Evolutionary conservation across 2,797 vertebrate species (phyloP), one percentile per base, ranked within the genome.

Genomic region (Phylloscopus collybita): DNA sequence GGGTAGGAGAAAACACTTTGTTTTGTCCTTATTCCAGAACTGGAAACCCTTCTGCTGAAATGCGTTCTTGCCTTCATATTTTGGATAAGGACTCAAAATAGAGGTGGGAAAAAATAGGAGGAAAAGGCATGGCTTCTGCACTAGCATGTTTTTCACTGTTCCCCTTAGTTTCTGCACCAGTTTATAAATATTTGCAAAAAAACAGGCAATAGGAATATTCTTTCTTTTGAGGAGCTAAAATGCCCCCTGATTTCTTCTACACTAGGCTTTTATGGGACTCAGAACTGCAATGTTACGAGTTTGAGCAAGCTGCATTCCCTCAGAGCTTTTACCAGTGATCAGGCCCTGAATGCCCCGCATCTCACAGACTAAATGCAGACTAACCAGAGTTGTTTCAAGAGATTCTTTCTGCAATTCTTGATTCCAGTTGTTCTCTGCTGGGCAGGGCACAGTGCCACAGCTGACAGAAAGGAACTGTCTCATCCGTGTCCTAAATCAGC

Each of bases 51-150:
- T 91, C 86, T 89, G 66, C 64, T 94, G 91, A 92, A 81, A 70
- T 92, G 67, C 26, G 4, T 79, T 81, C 62, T 80, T 91, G 76
- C 47, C 60, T 86, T 92, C 51, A 19, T 73, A 32, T 79, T 92
- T 84, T 93, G 76, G 36, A 59, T 86, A 80, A 81, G 40, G 20
- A 88, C 59, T 95, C 90, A 93, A 95, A 95, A 90, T 92, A 92
- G 85, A 92, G 54, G 65, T 95, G 80, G 73, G 59, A 93, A 91
- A 45, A 86, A 64, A 95, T 21, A 69, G 54, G 16, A 93, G 54
- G 80, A 78, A 61, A 80, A 88, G 49, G 21, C 38, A 47, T 32
- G 47, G 44, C 66, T 94, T 92, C 54, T 61, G 17, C 59, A 81
- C 62, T 69, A 86, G 40, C 76, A 49, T 49, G 27, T 79, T 80